Base-by-base conservation (phyloP, 2,888 invertebrate species). In the Ellobium chinense region DNA sequence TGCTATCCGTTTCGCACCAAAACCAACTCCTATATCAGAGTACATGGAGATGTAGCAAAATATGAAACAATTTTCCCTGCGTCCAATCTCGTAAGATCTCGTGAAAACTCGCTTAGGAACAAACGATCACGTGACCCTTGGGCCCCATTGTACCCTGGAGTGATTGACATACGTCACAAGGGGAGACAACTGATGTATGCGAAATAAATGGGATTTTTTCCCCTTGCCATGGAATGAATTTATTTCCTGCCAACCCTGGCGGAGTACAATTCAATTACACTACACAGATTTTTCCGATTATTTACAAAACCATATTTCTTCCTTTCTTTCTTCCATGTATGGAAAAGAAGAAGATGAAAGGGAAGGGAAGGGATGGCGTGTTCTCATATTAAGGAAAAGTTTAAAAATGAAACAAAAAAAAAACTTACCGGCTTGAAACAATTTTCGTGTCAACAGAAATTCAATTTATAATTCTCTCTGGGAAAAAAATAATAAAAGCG, bases 161-260 rank as follows among this genome's bases (percentile, higher is more conserved):
- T 56, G 70, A 70, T 70, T 70, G 70, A 70, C 70, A 56, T 31
- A 56, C 34, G 46, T 70, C 46, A 56, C 70, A 70, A 58, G 69
- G 56, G 56, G 46, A 14, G 56, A 70, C 34, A 70, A 70, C 70
- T 56, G 46, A 70, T 70, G 56, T 70, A 70, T 70, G 31, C 18
- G 56, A 56, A 70, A 70, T 70, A 58, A 56, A 70, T 70, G 56
- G 31, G 56, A 34, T 56, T n/a, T 34, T 24, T 9, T 34, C n/a
- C n/a, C 56, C 7, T 27, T 34, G 2, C 46, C 56, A 18, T n/a
- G 56, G n/a, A 70, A 56, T n/a, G 34, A 56, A 70, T n/a, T 31
- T 70, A 34, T 70, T 58, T 54, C 31, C 34, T 31, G 31, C 34
- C 24, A 56, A 27, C n/a, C 24, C 56, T 70, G 29, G 31, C 34